A percentile compares a stretch with the other conserved stretches of the same genome.
Conservation (phyloP, 2,113 vertebrate species). For the Apodemus sylvaticus region DNA sequence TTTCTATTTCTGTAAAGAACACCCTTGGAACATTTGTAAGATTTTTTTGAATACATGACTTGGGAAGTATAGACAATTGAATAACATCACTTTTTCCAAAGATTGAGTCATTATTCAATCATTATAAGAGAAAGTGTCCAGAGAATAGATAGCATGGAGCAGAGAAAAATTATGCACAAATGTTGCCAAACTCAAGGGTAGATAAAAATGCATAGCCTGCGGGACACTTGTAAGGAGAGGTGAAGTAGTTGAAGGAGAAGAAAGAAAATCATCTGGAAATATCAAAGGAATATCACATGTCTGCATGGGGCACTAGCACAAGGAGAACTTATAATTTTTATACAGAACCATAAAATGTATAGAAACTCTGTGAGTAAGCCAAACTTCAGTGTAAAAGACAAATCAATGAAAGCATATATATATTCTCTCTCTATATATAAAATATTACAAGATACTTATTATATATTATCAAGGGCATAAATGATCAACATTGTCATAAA, state of each 20-base stretch:
- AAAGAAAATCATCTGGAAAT: neutral
- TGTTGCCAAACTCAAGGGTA: neutral
- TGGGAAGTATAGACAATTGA: neutral
- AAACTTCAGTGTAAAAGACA: neutral
- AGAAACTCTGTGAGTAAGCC: neutral
- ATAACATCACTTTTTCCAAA: neutral
- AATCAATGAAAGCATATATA: neutral
- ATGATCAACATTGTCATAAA: neutral
- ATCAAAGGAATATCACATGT: neutral
- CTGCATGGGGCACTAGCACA: neutral
- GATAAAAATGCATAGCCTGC: neutral
- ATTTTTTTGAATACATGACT: neutral
- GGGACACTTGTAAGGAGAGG: neutral
- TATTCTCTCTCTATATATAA: too few relatives aligned
- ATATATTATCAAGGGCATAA: neutral
- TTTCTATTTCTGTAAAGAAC: neutral
- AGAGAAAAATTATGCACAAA: neutral
- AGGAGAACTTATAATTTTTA: neutral
- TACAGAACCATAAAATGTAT: neutral
- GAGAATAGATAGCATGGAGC: neutral
- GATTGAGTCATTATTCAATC: neutral
- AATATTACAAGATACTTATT: neutral
- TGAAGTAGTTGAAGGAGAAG: neutral
- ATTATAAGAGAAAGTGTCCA: neutral
- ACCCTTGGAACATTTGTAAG: neutral